Percentiles rank a stretch among this genome's conserved stretches.
phyloP scores from a whole-genome alignment of 2,797 vertebrate genomes.

The Macropus fuliginosus region DNA sequence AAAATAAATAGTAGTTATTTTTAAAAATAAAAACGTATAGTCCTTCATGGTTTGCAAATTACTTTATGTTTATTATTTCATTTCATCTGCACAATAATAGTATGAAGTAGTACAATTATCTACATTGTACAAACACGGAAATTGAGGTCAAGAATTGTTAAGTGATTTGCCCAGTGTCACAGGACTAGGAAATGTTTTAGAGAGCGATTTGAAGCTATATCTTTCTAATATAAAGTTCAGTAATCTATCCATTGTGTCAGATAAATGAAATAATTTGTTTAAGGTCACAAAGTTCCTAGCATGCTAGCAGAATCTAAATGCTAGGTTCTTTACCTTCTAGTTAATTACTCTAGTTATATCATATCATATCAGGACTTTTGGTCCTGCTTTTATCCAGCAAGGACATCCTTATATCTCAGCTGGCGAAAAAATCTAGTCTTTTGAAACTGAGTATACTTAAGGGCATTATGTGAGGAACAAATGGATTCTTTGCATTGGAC shows the following conservation, averaged over 20 bases:
- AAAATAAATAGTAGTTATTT: background rate
- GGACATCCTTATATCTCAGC: constrained; percentile 7
- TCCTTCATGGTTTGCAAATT: background rate
- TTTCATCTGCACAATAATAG: background rate
- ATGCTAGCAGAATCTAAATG: background rate
- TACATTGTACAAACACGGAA: background rate
- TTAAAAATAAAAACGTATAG: background rate
- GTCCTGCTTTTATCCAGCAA: background rate
- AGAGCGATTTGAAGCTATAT: background rate
- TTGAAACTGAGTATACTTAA: constrained; percentile 30
- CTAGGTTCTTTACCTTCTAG: background rate
- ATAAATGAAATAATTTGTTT: background rate
- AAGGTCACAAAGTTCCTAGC: background rate
- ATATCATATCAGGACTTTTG: background rate
- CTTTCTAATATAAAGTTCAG: background rate
- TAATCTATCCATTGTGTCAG: background rate
- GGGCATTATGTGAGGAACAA: background rate
- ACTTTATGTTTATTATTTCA: background rate
- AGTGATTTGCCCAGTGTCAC: background rate
- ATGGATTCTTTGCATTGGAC: background rate
- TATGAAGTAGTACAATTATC: background rate
- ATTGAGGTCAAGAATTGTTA: background rate
- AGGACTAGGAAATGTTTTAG: background rate
- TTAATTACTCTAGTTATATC: background rate
- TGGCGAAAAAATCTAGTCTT: background rate